phyloP scores from a whole-genome alignment of 2,113 vertebrate genomes.

The Actenoides hombroni region DNA sequence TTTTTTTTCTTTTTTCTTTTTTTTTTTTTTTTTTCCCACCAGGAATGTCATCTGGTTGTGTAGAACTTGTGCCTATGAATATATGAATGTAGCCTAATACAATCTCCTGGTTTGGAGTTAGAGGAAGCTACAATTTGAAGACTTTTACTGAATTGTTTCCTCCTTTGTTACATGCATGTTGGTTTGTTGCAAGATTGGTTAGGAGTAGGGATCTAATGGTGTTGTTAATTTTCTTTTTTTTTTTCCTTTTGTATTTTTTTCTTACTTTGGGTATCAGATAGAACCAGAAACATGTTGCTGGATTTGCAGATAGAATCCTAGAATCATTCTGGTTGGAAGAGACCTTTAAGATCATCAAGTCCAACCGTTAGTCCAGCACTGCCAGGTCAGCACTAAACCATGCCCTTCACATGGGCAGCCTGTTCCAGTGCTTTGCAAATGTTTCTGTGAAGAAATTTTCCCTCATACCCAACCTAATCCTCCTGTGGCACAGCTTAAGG shows the following conservation, averaged over 20 bases:
- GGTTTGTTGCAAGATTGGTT: background rate
- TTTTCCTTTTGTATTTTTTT: background rate
- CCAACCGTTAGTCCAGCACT: background rate
- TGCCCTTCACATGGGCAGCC: background rate
- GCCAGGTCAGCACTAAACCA: background rate
- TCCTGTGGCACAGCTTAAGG: background rate
- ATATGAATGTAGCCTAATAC: background rate
- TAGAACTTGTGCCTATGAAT: background rate
- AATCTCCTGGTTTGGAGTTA: background rate
- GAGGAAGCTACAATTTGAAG: background rate
- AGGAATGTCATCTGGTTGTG: background rate
- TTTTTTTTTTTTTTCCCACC: background rate
- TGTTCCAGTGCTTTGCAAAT: background rate
- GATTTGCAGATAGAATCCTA: background rate
- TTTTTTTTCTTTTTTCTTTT: background rate
- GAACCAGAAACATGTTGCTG: background rate
- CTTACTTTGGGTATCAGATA: background rate
- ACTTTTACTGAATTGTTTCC: background rate
- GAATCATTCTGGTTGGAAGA: background rate
- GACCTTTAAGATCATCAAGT: background rate
- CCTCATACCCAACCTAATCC: background rate
- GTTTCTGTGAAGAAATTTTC: background rate
- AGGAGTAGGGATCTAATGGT: background rate
- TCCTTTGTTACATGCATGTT: background rate
- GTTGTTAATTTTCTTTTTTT: background rate